Percentiles rank a stretch among this genome's conserved stretches.
Conservation (phyloP, 2,888 invertebrate species). For the Notodonta ziczac region DNA sequence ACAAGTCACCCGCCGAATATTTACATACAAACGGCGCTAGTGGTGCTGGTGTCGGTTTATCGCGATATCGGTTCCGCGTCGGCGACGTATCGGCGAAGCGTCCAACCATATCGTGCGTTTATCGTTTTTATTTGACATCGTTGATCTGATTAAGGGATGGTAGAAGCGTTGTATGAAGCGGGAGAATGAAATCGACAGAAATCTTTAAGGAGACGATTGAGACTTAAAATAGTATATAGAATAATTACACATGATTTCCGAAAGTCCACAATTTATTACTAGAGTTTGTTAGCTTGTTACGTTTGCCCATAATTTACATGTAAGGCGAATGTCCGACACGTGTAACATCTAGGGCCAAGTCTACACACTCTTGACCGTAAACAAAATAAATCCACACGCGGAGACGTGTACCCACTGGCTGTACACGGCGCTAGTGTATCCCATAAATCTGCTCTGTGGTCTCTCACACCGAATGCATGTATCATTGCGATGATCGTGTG, state of each 20-base stretch:
- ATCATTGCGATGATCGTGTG: slow-evolving; percentile 54
- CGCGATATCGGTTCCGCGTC: slow-evolving; percentile 28
- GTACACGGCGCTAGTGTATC: slow-evolving; percentile 46
- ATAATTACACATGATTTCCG: no score
- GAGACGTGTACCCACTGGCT: slow-evolving; percentile 50
- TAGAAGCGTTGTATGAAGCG: no score
- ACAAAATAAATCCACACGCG: slow-evolving; percentile 62
- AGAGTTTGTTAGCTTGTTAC: neutral
- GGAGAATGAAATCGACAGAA: no score
- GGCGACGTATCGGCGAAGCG: slow-evolving; percentile 28
- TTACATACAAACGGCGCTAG: slow-evolving; percentile 44
- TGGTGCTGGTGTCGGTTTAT: slow-evolving; percentile 9
- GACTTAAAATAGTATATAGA: no score
- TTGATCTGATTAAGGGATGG: slow-evolving; percentile 15
- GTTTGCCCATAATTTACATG: slow-evolving; percentile 16
- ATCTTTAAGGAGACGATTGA: no score
- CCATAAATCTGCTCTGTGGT: slow-evolving; percentile 62
- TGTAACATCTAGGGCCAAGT: slow-evolving; percentile 32
- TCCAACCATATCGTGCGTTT: slow-evolving; percentile 33
- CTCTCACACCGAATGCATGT: slow-evolving; percentile 43
- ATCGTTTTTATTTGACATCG: slow-evolving; percentile 36
- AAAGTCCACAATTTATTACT: neutral
- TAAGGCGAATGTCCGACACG: slow-evolving; percentile 29
- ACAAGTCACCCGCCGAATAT: slow-evolving; percentile 16
- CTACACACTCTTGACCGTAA: slow-evolving; percentile 51